A percentile compares a stretch with the other conserved stretches of the same genome.
These are phyloP conservation scores for Enteromius viviparus DNA, from an alignment of 2,797 vertebrate genomes.

Conservation along the genomic window DNA sequence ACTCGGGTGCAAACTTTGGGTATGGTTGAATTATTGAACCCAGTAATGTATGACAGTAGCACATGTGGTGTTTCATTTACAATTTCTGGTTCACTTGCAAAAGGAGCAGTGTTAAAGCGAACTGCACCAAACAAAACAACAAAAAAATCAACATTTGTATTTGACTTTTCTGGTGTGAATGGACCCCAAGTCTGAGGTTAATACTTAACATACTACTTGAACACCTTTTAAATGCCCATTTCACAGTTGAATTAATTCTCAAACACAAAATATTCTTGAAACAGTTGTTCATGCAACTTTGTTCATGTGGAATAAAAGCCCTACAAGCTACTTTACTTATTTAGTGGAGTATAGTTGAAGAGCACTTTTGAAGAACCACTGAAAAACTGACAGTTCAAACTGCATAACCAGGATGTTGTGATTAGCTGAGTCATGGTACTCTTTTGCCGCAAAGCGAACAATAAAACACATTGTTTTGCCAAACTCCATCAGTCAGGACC, in stretches of 20 bases:
- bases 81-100: too few species aligned
- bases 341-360: not conserved
- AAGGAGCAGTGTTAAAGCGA: too few species aligned
- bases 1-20: too few species aligned
- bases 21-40: too few species aligned
- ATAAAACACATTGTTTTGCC: not conserved
- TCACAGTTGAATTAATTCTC: not conserved
- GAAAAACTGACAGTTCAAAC: not conserved
- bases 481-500: not conserved
- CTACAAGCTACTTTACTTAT: not conserved
- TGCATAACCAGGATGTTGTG: not conserved
- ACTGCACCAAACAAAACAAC: too few species aligned
- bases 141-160: too few species aligned
- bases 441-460: slow-evolving; percentile 6
- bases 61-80: too few species aligned
- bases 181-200: not conserved
- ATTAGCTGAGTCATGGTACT: not conserved
- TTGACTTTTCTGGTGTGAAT: too few species aligned
- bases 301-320: not conserved
- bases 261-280: not conserved
- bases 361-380: not conserved
- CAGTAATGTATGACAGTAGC: too few species aligned
- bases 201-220: not conserved
- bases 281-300: not conserved
- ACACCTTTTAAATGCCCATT: not conserved